These are phyloP conservation scores for Diachasmimorpha longicaudata DNA, from an alignment of 1,140 invertebrate species.

Conservation along the genomic window DNA sequence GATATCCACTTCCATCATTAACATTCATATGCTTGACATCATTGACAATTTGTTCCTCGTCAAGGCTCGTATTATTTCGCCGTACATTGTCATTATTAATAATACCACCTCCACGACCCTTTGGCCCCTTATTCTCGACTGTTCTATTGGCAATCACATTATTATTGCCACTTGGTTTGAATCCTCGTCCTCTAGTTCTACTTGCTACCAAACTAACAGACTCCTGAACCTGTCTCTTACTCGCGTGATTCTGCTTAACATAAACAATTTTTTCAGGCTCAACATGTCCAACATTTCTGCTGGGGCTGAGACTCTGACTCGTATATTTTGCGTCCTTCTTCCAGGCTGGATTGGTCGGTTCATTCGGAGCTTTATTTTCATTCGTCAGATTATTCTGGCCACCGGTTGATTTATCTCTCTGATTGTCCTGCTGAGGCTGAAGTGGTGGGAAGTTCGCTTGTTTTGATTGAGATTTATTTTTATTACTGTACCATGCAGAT, in stretches of 20 bases:
- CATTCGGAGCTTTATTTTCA: slow-evolving; percentile 52
- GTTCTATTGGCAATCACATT: slow-evolving; percentile 52
- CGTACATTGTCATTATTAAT: slow-evolving; percentile 43
- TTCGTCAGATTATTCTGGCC: slow-evolving; percentile 44
- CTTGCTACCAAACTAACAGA: slow-evolving; percentile 45
- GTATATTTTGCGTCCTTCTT: slow-evolving; percentile 50
- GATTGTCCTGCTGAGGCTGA: slow-evolving; percentile 47
- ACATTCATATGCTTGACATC: slow-evolving; percentile 62
- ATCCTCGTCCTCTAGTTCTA: slow-evolving; percentile 55
- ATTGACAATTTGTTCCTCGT: slow-evolving; percentile 57
- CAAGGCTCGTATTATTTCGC: slow-evolving; percentile 45
- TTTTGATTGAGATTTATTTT: slow-evolving; percentile 52
- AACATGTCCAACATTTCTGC: slow-evolving; percentile 40
- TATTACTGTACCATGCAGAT: slow-evolving; percentile 61
- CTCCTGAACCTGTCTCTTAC: slow-evolving; percentile 50
- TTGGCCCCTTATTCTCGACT: slow-evolving; percentile 51
- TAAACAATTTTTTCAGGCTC: slow-evolving; percentile 38
- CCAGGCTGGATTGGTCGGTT: slow-evolving; percentile 51
- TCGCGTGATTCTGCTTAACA: slow-evolving; percentile 42
- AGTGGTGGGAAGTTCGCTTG: slow-evolving; percentile 54
- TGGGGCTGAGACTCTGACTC: slow-evolving; percentile 43
- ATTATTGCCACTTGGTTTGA: slow-evolving; percentile 52
- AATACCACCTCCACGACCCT: slow-evolving; percentile 50
- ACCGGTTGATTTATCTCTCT: slow-evolving; percentile 41
- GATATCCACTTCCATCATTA: slow-evolving; percentile 53